Base-by-base conservation (phyloP, 2,113 vertebrate species). In the Plectropomus leopardus region DNA sequence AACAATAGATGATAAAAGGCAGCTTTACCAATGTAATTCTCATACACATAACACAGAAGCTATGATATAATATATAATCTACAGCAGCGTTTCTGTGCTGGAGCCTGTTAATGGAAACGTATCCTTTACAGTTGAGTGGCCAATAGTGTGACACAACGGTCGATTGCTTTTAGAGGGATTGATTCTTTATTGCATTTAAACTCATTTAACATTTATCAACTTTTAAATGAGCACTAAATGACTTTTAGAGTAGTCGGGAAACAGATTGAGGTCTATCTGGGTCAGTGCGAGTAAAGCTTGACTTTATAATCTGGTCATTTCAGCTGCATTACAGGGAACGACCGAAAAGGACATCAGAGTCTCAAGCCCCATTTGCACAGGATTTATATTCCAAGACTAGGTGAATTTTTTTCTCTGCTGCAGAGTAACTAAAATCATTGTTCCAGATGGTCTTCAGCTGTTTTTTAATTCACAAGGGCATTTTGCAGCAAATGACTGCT, bases 121-220 rank as follows among this genome's bases (percentile, higher is more conserved):
- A 24, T 40, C 26, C 53, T 68, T 74, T 26, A 74, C 54, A 78
- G 78, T 10, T 24, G 58, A 89, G 60, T 26, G 47, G 34, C 55
- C 78, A 51, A 65, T 42, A 23, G 47, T 54, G 68, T 58, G 72
- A 67, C 66, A 28, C 71, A 68, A 50, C 15, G 48, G 61, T 83
- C 60, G 60, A 85, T 68, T 63, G 63, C 70, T 83, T 86, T 83
- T 40, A 75, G 30, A 83, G 24, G 42, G 50, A 75, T 45, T 84
- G 66, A 77, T 83, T 67, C 7, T 59, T 72, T 36, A 78, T 45
- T 71, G 14, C 72, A 51, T 75, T 90, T 61, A 64, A 79, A 66
- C 5, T 67, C 63, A 78, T 40, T 64, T 55, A 85, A 76, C 55
- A 45, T 86, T 78, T 17, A 82, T 77, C 60, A 74, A 65, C 63